Conservation (phyloP, 2,888 invertebrate genomes). For the Andrena marginata region DNA sequence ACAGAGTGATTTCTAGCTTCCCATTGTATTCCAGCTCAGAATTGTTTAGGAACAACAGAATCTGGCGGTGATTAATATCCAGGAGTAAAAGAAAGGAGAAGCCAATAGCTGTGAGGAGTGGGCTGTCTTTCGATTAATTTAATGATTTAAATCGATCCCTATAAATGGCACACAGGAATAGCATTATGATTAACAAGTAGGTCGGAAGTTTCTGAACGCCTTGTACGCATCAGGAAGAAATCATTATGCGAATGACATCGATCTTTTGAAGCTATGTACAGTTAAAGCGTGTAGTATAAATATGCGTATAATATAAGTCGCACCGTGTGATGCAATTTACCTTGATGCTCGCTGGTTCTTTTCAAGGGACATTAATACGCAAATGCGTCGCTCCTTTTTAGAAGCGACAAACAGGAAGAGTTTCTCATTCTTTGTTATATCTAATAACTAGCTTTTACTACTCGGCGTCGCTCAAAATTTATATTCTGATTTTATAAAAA, state of each 20-base stretch:
- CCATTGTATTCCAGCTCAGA: neutral
- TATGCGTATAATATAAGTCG: neutral
- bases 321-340: neutral
- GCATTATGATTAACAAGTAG: neutral
- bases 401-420: neutral
- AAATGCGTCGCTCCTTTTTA: neutral
- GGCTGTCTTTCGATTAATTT: no score
- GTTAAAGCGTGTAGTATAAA: neutral
- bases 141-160: no score
- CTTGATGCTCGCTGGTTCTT: neutral
- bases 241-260: neutral
- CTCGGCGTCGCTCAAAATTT: no score
- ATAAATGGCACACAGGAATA: neutral
- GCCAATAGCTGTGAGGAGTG: no score
- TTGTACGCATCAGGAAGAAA: neutral
- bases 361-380: neutral
- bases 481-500: no score
- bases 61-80: no score
- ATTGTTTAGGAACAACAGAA: no score
- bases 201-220: no score
- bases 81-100: no score
- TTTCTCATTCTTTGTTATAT: no score
- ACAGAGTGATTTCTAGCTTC: neutral
- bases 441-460: no score
- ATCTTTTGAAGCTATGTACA: neutral